phyloP scores from a whole-genome alignment of 92 coral and sea anemone genomes.

The Hydrozoanthus gracilis region DNA sequence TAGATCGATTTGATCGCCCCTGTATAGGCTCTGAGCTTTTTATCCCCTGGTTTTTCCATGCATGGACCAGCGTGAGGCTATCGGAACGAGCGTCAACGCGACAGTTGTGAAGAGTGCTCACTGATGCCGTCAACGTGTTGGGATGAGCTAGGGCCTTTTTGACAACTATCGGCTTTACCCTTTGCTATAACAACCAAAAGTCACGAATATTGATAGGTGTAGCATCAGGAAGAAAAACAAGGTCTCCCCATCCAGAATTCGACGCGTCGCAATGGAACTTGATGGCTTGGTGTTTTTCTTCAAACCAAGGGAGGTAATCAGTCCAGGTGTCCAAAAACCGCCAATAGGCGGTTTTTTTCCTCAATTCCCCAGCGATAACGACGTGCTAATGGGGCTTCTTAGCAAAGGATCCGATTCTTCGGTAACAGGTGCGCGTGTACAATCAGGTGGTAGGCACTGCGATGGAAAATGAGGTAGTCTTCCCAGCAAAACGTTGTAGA shows the following conservation, averaged over 20 bases:
- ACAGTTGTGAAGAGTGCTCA: conserved; percentile 47
- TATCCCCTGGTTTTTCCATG: conserved; percentile 75
- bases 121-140: conserved; percentile 55
- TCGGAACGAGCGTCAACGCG: conserved; percentile 72
- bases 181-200: conserved; percentile 54
- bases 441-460: conserved; percentile 65
- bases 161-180: conserved; percentile 57
- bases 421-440: conserved; percentile 53
- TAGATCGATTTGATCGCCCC: conserved; percentile 47
- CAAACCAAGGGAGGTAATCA: conserved; percentile 69
- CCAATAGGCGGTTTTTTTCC: conserved; percentile 56
- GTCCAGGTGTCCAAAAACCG: conserved; percentile 67
- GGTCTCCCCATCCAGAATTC: conserved; percentile 76
- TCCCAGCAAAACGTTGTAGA: conserved; percentile 67
- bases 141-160: conserved; percentile 70
- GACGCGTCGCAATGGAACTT: conserved; percentile 67
- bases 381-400: conserved; percentile 39
- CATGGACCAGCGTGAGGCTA: conserved; percentile 61
- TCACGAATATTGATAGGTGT: conserved; percentile 57
- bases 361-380: conserved; percentile 46
- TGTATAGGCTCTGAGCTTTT: conserved; percentile 70
- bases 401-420: conserved; percentile 45
- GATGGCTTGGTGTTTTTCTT: conserved; percentile 61
- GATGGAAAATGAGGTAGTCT: conserved; percentile 69
- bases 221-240: conserved; percentile 43